Conservation (phyloP, 2,797 vertebrate genomes). For the Cyclopterus lumpus region DNA sequence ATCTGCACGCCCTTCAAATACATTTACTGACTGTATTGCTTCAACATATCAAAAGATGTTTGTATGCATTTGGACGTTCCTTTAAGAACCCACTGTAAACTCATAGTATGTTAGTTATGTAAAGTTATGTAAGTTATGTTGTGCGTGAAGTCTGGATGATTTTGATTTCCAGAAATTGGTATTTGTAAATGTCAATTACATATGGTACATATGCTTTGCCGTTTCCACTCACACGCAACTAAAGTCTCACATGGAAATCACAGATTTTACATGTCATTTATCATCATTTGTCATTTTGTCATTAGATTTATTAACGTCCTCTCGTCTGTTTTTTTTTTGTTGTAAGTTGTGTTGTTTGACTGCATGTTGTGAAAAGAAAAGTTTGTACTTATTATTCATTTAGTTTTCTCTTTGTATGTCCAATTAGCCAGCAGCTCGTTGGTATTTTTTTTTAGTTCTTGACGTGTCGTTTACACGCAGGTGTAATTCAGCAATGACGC, state of each 20-base stretch:
- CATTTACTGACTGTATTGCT: background rate
- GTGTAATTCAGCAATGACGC: conserved; percentile 7
- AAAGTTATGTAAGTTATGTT: background rate
- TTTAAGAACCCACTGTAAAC: background rate
- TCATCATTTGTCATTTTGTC: too few species aligned
- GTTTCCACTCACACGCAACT: background rate
- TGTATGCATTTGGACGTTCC: background rate
- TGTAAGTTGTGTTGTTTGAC: too few species aligned
- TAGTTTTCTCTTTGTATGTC: background rate
- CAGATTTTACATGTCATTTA: too few species aligned
- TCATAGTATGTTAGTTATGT: background rate
- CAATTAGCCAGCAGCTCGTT: background rate
- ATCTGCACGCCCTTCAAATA: background rate
- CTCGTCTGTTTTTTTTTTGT: too few species aligned
- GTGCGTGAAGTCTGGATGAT: background rate
- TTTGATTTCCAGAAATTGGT: background rate
- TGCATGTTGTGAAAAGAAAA: too few species aligned
- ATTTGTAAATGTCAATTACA: background rate
- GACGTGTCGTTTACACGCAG: background rate
- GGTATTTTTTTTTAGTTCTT: background rate
- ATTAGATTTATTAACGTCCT: too few species aligned
- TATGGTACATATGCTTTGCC: background rate
- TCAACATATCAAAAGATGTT: background rate
- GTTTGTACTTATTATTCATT: background rate
- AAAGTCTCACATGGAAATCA: background rate